A percentile compares a stretch with the other conserved stretches of the same genome.
phyloP scores from a whole-genome alignment of 2,888 invertebrate genomes.

The Geotrupes spiniger region DNA sequence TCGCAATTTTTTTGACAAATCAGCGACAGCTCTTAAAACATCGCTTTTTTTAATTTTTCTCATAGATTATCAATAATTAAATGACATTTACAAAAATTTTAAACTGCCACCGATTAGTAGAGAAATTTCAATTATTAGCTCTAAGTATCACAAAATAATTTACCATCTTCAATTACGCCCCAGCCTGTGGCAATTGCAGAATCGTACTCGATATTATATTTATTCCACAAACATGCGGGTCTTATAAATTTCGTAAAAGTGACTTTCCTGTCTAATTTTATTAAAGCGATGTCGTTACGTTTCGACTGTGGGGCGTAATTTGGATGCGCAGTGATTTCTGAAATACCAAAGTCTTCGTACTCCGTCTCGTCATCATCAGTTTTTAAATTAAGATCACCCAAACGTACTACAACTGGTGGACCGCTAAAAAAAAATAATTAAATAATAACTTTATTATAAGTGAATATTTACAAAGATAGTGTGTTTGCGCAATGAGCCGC shows the following conservation, averaged over 20 bases:
- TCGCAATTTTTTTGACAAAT: too few species aligned
- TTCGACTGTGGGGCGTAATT: slow-evolving; percentile 53
- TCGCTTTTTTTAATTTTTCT: too few species aligned
- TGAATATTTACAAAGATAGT: slow-evolving; percentile 36
- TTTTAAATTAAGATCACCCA: slow-evolving; percentile 59
- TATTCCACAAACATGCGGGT: slow-evolving; percentile 63
- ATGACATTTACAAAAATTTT: too few species aligned
- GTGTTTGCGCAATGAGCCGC: slow-evolving; percentile 57
- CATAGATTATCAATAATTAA: too few species aligned
- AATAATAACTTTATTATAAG: slow-evolving; percentile 2
- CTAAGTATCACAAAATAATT: too few species aligned
- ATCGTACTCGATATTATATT: slow-evolving; percentile 40
- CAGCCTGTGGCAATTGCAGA: slow-evolving; percentile 65
- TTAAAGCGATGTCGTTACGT: slow-evolving; percentile 67
- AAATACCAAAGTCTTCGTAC: slow-evolving; percentile 53
- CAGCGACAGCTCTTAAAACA: too few species aligned
- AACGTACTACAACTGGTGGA: slow-evolving; percentile 53
- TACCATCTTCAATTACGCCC: slow-evolving; percentile 48
- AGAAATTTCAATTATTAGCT: too few species aligned
- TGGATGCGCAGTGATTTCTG: slow-evolving; percentile 54
- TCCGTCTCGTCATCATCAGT: slow-evolving; percentile 51
- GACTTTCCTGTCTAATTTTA: slow-evolving; percentile 52
- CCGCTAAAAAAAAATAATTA: slow-evolving; percentile 43
- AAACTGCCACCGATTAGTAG: too few species aligned
- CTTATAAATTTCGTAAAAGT: slow-evolving; percentile 54